Evolutionary conservation across 2,888 invertebrate species (phyloP).

Genomic region (Sarcophaga caerulescens): DNA sequence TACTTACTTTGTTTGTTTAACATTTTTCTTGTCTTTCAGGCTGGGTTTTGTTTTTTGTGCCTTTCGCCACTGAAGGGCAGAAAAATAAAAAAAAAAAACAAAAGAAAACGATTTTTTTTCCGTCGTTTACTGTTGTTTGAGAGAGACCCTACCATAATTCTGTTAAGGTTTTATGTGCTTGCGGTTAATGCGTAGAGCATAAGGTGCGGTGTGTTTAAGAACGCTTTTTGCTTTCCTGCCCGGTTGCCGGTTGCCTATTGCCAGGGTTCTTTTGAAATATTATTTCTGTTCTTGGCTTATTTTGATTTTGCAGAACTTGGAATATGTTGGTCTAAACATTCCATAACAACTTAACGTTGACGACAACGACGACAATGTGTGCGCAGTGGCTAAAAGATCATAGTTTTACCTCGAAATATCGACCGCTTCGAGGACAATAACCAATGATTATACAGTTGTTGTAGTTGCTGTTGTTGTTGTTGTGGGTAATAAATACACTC

Average conservation of each 20-base stretch:
- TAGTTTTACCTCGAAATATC: slow-evolving; percentile 41
- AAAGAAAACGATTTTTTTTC: slow-evolving; percentile 51
- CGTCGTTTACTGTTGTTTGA: neutral
- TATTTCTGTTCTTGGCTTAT: slow-evolving; percentile 42
- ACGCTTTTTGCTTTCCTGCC: no score
- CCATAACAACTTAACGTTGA: slow-evolving; percentile 61
- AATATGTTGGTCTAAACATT: slow-evolving; percentile 66
- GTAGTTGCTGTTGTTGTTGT: neutral
- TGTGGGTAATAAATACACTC: slow-evolving; percentile 38
- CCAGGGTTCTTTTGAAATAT: slow-evolving; percentile 5
- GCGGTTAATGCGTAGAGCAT: slow-evolving; percentile 46
- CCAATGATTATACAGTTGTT: slow-evolving; percentile 20
- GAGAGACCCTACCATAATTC: slow-evolving; percentile 36
- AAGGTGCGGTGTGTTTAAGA: slow-evolving; percentile 43
- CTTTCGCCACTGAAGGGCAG: neutral
- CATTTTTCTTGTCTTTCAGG: slow-evolving; percentile 34
- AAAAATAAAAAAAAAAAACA: neutral
- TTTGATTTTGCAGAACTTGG: slow-evolving; percentile 56
- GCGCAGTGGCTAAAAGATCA: slow-evolving; percentile 43
- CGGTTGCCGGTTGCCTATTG: no score
- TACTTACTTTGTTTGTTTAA: slow-evolving; percentile 25
- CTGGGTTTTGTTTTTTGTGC: slow-evolving; percentile 15
- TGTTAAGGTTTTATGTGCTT: neutral
- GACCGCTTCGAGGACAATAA: slow-evolving; percentile 55
- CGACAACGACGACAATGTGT: slow-evolving; percentile 39